Base-by-base conservation (phyloP, 2,888 invertebrate genomes). In the Caenorhabditis sp. region DNA sequence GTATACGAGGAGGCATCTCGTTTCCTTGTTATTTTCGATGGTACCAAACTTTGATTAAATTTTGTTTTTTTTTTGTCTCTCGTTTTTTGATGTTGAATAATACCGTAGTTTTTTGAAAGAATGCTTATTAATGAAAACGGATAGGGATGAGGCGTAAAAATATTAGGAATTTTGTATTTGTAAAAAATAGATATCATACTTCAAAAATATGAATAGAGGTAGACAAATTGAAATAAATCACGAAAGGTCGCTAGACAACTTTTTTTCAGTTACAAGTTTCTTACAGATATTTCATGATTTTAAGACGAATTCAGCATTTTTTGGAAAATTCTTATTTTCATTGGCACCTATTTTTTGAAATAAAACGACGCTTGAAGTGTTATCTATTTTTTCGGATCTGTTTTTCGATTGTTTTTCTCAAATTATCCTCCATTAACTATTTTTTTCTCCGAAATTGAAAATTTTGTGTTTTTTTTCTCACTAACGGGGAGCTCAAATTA, bases 361-460 rank as follows among this genome's bases (percentile, higher is more conserved):
- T 12, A 43, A 43, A 43, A 43, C 43, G 17, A 43, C 14, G 17
- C 31, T 31, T 3, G 14, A 43, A 43, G 17, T 43, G 12, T 43
- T 43, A 43, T 43, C 43, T 43, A 43, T 43, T 43, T 43, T 43
- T 43, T 43, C 17, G 14, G 43, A 43, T 43, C 31, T 54, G 54
- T 26, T 26, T 31, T 27, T 57, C 23, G 43, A 49, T 43, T 53
- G 19, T 31, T 61, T 23, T 21, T 61, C 27, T 31, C 36, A 36
- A 27, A 59, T 23, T 21, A 37, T 59, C 43, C 37, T 31, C 51
- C 17, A 10, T 53, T 51, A 27, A 31, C 31, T 53, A 36, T 31
- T 54, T 54, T 54, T 62, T 21, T 37, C 21, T 27, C 37, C 37
- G 19, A 62, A 62, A 62, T 49, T 55, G 24, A 17, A 27, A 24